Base-by-base conservation (phyloP, 2,888 invertebrate species). In the Tinea semifulvella region DNA sequence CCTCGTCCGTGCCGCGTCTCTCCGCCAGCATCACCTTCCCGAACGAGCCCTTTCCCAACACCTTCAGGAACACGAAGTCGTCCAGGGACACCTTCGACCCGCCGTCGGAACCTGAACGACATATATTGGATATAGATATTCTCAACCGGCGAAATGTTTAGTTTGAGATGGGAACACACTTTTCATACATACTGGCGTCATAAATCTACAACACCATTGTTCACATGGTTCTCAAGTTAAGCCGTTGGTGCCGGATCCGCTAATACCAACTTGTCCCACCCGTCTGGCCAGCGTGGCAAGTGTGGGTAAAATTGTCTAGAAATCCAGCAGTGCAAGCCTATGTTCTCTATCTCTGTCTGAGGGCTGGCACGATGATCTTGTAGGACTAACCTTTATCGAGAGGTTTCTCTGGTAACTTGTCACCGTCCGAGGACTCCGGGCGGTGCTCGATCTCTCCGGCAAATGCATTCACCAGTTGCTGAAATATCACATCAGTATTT, bases 11-110 rank as follows among this genome's bases (percentile, higher is more conserved):
- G 53, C 91, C 91, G 72, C 92, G 94, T 68, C 90, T 90, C 77
- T 98, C 98, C 0, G 98, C 98, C 49, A 98, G 80, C 96, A 98
- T 96, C 43, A 98, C 98, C 85, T 98, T 99, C 47, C 98, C 98
- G 76, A 99, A 99, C 65, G 97, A 97, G 44, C 98, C 98, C 81
- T 99, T 99, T 51, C 98, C 98, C 50, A 99, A 85, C 56, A 99
- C 98, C 85, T 99, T 99, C 66, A 98, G 94, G 77, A 99, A 98
- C 67, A 89, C 88, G 79, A 98, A 99, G 82, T 98, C 96, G 45
- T 89, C 87, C 52, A 95, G 83, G 49, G 88, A 84, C 54, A 91
- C 85, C 68, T 89, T n/a, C n/a, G n/a, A n/a, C n/a, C n/a, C n/a
- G n/a, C n/a, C 90, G 54, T 58, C 68, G 2, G 60, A 60, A 4